Conservation (phyloP, 2,888 invertebrate species). For the Macrosoma leucophasiata region DNA sequence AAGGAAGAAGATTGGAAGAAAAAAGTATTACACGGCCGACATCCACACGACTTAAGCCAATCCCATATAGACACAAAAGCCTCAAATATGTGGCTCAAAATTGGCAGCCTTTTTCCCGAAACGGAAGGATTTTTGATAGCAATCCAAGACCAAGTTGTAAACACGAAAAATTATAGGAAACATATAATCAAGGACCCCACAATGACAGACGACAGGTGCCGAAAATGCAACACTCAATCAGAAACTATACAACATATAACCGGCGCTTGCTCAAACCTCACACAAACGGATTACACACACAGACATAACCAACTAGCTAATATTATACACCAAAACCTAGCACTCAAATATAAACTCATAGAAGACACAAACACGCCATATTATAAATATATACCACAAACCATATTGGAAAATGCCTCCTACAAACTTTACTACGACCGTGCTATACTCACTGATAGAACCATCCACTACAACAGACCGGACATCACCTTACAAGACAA, state of each 20-base stretch:
- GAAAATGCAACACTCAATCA: conserved; percentile 9
- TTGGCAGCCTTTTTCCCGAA: conserved; percentile 11
- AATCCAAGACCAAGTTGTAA: conserved; percentile 6
- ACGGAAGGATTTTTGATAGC: conserved; percentile 8
- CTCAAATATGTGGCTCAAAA: conserved; percentile 16
- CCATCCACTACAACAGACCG: conserved; percentile 6
- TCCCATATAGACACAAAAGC: conserved; percentile 21
- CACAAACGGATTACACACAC: conserved; percentile 11
- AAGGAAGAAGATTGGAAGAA: conserved; percentile 4
- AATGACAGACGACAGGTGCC: conserved; percentile 4
- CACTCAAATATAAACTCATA: conserved; percentile 4
- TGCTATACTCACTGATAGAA: conserved; percentile 7
- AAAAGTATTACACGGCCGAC: conserved; percentile 8
- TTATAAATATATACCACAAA: conserved; percentile 1
- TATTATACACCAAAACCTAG: conserved; percentile 11
- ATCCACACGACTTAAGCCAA: conserved; percentile 16
- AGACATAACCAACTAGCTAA: conserved; percentile 15
- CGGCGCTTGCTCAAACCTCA: conserved; percentile 9
- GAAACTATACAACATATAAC: conserved; percentile 13
- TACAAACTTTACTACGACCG: conserved; percentile 3
- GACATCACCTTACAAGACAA: conserved; percentile 1
- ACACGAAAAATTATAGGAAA: conserved; percentile 6
- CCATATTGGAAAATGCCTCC: background rate
- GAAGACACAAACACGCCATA: conserved; percentile 6
- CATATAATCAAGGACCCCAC: conserved; percentile 4